phyloP scores from a whole-genome alignment of 92 coral and sea anemone species.

The Scolanthus callimorphus region DNA sequence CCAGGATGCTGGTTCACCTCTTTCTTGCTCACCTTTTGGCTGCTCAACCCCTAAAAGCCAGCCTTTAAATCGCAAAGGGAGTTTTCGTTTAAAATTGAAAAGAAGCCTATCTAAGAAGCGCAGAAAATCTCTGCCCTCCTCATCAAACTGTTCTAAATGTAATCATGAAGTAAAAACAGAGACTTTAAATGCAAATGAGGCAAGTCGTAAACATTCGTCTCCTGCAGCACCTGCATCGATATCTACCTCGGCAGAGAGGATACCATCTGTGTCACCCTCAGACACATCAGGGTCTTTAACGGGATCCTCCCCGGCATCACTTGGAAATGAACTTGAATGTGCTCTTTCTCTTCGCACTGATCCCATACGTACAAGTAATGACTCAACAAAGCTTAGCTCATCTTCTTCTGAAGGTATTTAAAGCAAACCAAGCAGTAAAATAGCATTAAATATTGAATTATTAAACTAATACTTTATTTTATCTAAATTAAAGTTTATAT shows the following conservation, averaged over 20 bases:
- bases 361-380: constrained; percentile 42
- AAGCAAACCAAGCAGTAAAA: neutral
- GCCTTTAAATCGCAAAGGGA: constrained; percentile 73
- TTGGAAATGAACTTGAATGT: constrained; percentile 78
- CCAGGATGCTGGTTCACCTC: constrained; percentile 44
- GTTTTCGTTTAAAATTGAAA: constrained; percentile 75
- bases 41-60: constrained; percentile 78
- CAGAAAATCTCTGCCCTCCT: constrained; percentile 82
- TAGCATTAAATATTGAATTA: no score
- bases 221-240: constrained; percentile 50
- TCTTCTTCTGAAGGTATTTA: constrained; percentile 54
- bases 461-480: no score
- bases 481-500: no score
- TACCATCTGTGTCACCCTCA: constrained; percentile 58
- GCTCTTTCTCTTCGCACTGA: constrained; percentile 66
- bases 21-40: constrained; percentile 81
- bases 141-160: constrained; percentile 53
- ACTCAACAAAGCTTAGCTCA: constrained; percentile 30
- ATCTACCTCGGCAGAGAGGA: constrained; percentile 54
- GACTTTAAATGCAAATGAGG: constrained; percentile 42
- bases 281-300: constrained; percentile 78
- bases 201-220: constrained; percentile 73
- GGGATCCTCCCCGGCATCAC: constrained; percentile 82
- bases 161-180: constrained; percentile 23
- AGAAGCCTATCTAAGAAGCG: constrained; percentile 82